phyloP scores from a whole-genome alignment of 2,888 invertebrate genomes.

The Torymus aiolomorphi region DNA sequence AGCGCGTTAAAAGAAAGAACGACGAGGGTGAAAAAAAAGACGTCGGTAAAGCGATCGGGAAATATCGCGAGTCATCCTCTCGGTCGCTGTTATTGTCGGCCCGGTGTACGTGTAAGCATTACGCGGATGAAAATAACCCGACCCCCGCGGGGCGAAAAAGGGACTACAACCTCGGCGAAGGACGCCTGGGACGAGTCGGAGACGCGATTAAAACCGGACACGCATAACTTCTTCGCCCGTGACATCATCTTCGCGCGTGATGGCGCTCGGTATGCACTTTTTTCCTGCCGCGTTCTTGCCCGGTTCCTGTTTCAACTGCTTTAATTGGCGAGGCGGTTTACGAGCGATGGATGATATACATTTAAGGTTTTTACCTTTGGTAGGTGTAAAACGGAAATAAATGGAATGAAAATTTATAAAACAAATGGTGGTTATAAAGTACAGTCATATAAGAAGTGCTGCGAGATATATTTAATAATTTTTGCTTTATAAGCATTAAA shows the following conservation, averaged over 20 bases:
- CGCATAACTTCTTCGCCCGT: slow-evolving; percentile 32
- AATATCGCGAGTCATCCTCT: not conserved
- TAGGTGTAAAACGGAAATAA: too few relatives aligned
- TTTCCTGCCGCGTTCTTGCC: not conserved
- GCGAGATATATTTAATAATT: too few relatives aligned
- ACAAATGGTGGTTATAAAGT: too few relatives aligned
- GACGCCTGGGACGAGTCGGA: slow-evolving; percentile 7
- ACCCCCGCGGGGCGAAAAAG: not conserved
- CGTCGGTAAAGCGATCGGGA: slow-evolving; percentile 18
- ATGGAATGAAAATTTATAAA: too few relatives aligned
- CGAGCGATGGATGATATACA: too few relatives aligned
- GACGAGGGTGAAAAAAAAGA: not conserved
- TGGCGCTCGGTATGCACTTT: not conserved
- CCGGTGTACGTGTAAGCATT: not conserved
- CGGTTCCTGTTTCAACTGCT: not conserved
- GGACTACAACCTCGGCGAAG: slow-evolving; percentile 41
- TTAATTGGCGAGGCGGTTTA: not conserved
- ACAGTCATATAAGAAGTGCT: too few relatives aligned
- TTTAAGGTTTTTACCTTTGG: too few relatives aligned
- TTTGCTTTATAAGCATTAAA: too few relatives aligned
- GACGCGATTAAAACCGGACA: slow-evolving; percentile 32
- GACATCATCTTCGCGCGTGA: slow-evolving; percentile 21
- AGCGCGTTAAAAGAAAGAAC: too few relatives aligned
- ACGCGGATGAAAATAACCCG: slow-evolving; percentile 22
- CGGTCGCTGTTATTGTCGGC: not conserved